A percentile compares a stretch with the other conserved stretches of the same genome.
Evolutionary conservation across 2,888 invertebrate species (phyloP).

Genomic region (Trissolcus japonicus): DNA sequence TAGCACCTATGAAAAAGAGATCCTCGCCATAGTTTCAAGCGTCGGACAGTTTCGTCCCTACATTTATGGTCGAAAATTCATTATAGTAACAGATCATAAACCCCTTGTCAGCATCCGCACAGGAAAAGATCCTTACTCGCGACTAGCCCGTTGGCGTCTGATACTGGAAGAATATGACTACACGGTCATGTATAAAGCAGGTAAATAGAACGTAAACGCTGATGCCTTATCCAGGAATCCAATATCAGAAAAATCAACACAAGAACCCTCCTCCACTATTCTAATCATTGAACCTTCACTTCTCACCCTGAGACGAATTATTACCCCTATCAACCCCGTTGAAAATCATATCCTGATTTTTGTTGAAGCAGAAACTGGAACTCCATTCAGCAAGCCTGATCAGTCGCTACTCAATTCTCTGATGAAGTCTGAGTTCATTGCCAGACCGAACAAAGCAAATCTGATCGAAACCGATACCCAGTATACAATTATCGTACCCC

Average conservation of each 20-base stretch:
- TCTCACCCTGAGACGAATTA: neutral
- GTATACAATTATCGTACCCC: neutral
- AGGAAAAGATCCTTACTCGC: slow-evolving; percentile 19
- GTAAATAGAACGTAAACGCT: neutral
- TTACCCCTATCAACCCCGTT: neutral
- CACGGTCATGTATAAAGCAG: neutral
- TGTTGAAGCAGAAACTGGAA: neutral
- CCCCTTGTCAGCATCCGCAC: slow-evolving; percentile 43
- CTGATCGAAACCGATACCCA: neutral
- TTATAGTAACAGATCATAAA: slow-evolving; percentile 48
- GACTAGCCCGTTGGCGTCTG: slow-evolving; percentile 10
- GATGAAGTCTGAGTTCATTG: neutral
- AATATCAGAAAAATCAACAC: neutral
- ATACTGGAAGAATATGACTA: neutral
- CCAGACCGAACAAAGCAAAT: neutral
- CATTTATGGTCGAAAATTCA: slow-evolving; percentile 22
- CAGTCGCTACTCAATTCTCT: neutral
- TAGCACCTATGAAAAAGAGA: slow-evolving; percentile 9
- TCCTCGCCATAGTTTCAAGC: neutral
- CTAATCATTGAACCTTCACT: neutral
- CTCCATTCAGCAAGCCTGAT: neutral
- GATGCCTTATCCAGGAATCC: slow-evolving; percentile 2
- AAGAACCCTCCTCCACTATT: neutral
- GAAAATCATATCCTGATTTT: neutral
- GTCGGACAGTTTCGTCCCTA: neutral